phyloP scores from a whole-genome alignment of 2,888 invertebrate genomes.

The Drosophila subquinaria region DNA sequence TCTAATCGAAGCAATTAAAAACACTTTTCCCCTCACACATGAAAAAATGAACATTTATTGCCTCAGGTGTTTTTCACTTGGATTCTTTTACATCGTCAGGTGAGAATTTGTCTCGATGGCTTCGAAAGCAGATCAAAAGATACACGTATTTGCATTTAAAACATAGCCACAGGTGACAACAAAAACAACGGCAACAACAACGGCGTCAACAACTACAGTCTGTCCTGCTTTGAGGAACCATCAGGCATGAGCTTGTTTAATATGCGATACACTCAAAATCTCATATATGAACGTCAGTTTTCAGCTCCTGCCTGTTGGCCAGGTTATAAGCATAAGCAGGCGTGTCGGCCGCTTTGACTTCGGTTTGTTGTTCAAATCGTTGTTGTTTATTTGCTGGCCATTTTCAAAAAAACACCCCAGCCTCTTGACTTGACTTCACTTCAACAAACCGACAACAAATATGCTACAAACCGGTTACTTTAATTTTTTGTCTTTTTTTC shows the following conservation, averaged over 20 bases:
- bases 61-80: not conserved
- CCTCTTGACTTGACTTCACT: conserved; percentile 25
- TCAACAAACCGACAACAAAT: conserved; percentile 50
- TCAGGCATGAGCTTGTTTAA: conserved; percentile 18
- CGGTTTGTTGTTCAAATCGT: conserved; percentile 50
- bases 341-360: conserved; percentile 61
- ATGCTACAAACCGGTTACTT: conserved; percentile 65
- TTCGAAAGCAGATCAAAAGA: conserved; percentile 71
- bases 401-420: conserved; percentile 73
- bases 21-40: conserved; percentile 23
- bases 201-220: not conserved
- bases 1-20: conserved; percentile 78
- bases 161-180: conserved; percentile 43
- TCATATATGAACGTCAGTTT: not conserved
- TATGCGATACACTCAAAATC: conserved; percentile 14
- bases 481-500: conserved; percentile 46
- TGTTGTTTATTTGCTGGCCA: conserved; percentile 73
- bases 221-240: not conserved
- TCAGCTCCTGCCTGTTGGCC: conserved; percentile 9
- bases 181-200: conserved; percentile 16
- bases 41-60: conserved; percentile 26
- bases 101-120: conserved; percentile 66
- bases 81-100: conserved; percentile 57
- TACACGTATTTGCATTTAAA: conserved; percentile 66
- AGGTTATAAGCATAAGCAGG: conserved; percentile 57